Conservation (phyloP, 2,888 invertebrate species). For the Drosophila anomalata region DNA sequence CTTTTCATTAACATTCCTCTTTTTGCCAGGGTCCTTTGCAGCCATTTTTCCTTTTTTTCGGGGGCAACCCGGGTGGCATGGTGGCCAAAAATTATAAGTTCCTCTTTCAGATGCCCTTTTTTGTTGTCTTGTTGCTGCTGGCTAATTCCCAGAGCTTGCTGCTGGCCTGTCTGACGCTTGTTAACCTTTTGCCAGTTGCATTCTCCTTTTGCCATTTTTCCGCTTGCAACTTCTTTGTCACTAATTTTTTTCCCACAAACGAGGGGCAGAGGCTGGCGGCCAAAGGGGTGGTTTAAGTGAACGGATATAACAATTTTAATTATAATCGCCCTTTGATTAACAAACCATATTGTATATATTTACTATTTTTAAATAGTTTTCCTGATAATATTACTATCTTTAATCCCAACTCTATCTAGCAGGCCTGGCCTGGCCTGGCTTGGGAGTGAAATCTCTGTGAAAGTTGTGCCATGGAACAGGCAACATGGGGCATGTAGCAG, state of each 20-base stretch:
- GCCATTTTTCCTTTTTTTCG: conserved; percentile 42
- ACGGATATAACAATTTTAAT: background rate
- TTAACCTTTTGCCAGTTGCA: conserved; percentile 72
- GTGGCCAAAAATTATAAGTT: conserved; percentile 55
- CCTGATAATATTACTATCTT: no score
- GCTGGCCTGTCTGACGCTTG: conserved; percentile 64
- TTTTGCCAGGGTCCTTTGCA: conserved; percentile 9
- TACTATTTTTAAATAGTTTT: background rate
- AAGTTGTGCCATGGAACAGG: conserved; percentile 73
- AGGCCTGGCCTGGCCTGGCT: conserved; percentile 52
- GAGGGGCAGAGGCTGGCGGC: conserved; percentile 23
- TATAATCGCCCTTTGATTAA: background rate
- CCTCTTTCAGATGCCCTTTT: conserved; percentile 21
- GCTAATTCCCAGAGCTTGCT: conserved; percentile 55
- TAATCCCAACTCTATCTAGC: conserved; percentile 3
- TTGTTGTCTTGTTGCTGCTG: conserved; percentile 31
- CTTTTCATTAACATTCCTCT: conserved; percentile 74
- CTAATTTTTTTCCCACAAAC: conserved; percentile 58
- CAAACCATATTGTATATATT: no score
- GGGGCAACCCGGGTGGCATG: conserved; percentile 6
- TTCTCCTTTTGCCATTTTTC: conserved; percentile 39
- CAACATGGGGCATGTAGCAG: conserved; percentile 49
- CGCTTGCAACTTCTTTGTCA: conserved; percentile 47
- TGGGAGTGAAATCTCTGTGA: conserved; percentile 72
- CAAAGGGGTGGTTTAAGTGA: background rate